phyloP scores from a whole-genome alignment of 2,113 vertebrate species.

The Centrocercus urophasianus region DNA sequence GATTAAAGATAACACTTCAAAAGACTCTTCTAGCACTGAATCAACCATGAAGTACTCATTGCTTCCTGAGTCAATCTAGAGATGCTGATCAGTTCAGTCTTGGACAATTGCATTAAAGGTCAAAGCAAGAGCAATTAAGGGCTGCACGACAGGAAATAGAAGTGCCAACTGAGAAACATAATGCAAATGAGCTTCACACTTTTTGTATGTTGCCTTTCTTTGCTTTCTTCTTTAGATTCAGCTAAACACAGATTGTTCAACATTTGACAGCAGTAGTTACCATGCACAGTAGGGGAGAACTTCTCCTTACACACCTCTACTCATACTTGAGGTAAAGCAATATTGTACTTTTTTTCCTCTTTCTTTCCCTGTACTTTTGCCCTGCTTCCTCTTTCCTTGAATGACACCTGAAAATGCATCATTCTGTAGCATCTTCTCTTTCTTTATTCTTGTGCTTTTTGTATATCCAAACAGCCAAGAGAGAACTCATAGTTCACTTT shows the following conservation, averaged over 20 bases:
- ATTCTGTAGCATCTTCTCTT: neutral
- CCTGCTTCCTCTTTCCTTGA: neutral
- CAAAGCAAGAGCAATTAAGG: conserved; percentile 38
- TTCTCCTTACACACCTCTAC: neutral
- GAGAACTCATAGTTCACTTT: neutral
- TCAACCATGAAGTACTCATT: neutral
- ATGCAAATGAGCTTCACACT: neutral
- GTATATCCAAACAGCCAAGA: neutral
- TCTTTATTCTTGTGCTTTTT: neutral
- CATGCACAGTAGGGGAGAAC: fast-evolving
- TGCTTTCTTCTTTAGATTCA: neutral
- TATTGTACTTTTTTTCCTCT: neutral
- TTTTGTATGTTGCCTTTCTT: neutral
- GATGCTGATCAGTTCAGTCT: neutral
- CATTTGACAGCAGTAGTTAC: neutral
- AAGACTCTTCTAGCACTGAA: neutral
- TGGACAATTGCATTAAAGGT: conserved; percentile 13
- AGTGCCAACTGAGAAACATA: neutral
- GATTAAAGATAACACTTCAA: neutral
- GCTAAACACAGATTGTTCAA: neutral
- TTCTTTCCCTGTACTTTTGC: neutral
- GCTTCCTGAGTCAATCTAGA: neutral
- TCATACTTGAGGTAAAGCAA: neutral
- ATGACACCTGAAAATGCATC: fast-evolving
- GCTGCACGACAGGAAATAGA: neutral